These are phyloP conservation scores for Drosophila kuntzei DNA, from an alignment of 2,888 invertebrate genomes.

Conservation along the genomic window DNA sequence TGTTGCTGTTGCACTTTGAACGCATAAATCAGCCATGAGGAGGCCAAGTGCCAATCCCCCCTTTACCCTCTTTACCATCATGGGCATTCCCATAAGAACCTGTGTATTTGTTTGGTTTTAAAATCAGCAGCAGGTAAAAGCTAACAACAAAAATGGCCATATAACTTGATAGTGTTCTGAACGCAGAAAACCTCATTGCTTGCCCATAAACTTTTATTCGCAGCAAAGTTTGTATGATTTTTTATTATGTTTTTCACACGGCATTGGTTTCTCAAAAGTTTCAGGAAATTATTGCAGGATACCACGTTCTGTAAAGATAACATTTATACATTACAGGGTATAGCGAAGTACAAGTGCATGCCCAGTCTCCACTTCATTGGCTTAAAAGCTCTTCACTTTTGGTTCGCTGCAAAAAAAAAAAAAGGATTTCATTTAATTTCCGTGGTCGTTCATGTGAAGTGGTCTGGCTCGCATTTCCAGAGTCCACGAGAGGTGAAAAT, in stretches of 20 bases:
- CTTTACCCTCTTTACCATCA: background rate
- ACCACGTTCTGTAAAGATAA: background rate
- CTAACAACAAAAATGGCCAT: conserved; percentile 33
- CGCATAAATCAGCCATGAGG: conserved; percentile 74
- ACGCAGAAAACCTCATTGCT: conserved; percentile 18
- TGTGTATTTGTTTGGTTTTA: conserved; percentile 53
- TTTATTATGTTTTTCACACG: conserved; percentile 65
- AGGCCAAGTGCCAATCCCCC: conserved; percentile 51
- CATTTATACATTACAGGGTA: conserved; percentile 28
- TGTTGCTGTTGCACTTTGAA: conserved; percentile 53
- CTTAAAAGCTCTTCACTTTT: conserved; percentile 44
- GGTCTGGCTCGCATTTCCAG: conserved; percentile 71
- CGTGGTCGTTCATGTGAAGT: conserved; percentile 74
- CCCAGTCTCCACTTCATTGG: conserved; percentile 40
- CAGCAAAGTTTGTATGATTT: conserved; percentile 65
- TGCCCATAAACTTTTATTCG: conserved; percentile 54
- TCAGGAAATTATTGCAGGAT: conserved; percentile 3
- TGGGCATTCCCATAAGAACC: background rate
- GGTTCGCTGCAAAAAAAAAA: conserved; percentile 21
- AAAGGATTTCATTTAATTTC: conserved; percentile 74
- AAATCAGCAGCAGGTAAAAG: conserved; percentile 48
- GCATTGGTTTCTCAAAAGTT: conserved; percentile 60
- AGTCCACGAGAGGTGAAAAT: conserved; percentile 34
- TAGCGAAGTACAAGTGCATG: background rate
- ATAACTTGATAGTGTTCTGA: conserved; percentile 46